Evolutionary conservation across 2,888 invertebrate species (phyloP).

Genomic region (Polydrusus cervinus): DNA sequence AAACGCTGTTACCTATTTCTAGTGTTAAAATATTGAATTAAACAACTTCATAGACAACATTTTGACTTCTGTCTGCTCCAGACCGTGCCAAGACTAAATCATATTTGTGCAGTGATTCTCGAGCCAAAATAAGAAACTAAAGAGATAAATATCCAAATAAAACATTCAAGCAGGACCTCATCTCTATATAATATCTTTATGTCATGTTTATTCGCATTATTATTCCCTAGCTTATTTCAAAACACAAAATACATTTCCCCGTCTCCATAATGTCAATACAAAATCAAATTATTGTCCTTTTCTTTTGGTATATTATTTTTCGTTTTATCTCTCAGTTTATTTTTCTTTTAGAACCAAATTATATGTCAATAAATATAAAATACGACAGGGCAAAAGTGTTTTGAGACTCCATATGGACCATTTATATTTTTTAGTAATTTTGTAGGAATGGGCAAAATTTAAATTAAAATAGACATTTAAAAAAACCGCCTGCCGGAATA

Average conservation of each 20-base stretch:
- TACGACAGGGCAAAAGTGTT: slow-evolving; percentile 3
- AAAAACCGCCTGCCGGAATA: too few species aligned
- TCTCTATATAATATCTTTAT: background rate
- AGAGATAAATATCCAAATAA: too few species aligned
- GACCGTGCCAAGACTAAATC: too few species aligned
- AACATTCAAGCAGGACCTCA: background rate
- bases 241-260: slow-evolving; percentile 10
- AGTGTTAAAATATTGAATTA: too few species aligned
- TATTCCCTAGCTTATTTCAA: slow-evolving; percentile 1
- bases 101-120: too few species aligned
- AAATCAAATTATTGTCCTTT: slow-evolving; percentile 14
- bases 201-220: background rate
- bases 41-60: too few species aligned
- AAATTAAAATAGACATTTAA: too few species aligned
- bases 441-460: background rate
- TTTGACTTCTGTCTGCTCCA: too few species aligned
- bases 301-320: slow-evolving; percentile 17
- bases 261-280: slow-evolving; percentile 7
- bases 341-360: slow-evolving; percentile 10
- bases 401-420: background rate
- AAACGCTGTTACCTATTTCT: too few species aligned
- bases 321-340: slow-evolving; percentile 10
- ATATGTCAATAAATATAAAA: slow-evolving; percentile 7
- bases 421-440: background rate
- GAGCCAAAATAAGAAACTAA: too few species aligned